Conservation (phyloP, 2,888 invertebrate species). For the Amiota communis region DNA sequence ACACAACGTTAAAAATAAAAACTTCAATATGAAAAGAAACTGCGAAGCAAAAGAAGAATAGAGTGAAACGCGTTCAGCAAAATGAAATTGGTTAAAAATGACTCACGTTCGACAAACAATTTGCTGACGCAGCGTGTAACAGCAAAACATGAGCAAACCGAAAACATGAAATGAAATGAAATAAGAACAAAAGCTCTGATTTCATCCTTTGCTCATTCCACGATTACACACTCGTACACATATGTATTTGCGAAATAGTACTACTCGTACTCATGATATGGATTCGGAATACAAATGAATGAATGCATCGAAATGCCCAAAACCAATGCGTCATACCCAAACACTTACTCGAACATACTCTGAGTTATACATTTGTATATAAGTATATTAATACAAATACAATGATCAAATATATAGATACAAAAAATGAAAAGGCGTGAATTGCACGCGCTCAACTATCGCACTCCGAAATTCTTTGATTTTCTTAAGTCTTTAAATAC, state of each 20-base stretch:
- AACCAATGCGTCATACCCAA: no score
- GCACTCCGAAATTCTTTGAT: background rate
- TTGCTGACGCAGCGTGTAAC: conserved; percentile 44
- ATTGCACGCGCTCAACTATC: background rate
- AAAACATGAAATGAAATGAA: conserved; percentile 12
- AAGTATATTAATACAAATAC: no score
- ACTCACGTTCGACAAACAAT: conserved; percentile 57
- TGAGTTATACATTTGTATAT: no score
- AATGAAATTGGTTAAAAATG: conserved; percentile 27
- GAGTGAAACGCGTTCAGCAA: conserved; percentile 23
- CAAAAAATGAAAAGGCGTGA: background rate
- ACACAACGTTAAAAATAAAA: background rate
- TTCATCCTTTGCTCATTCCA: no score
- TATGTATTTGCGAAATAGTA: no score
- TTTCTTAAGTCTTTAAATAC: background rate
- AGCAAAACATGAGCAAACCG: conserved; percentile 16
- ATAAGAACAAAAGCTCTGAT: background rate
- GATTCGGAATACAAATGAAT: no score
- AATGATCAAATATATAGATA: conserved; percentile 1
- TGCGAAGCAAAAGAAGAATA: background rate
- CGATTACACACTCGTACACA: no score
- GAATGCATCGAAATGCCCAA: no score
- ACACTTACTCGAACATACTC: no score
- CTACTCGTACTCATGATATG: no score
- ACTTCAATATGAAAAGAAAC: background rate